phyloP scores from a whole-genome alignment of 2,113 vertebrate species.

The Ardeotis arabs region DNA sequence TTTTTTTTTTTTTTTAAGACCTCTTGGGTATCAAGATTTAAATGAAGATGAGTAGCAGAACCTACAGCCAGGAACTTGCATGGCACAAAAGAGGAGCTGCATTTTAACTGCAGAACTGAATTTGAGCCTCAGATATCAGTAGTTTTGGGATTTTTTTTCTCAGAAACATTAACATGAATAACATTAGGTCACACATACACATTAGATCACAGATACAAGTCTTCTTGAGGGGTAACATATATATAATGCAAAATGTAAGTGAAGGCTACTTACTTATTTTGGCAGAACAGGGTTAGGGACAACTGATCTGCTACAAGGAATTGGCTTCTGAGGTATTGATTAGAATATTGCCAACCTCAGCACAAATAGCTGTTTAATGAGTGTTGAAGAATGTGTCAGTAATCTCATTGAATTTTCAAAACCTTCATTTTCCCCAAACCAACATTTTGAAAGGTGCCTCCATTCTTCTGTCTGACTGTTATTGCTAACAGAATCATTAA shows the following conservation, averaged over 20 bases:
- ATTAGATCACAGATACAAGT: neutral
- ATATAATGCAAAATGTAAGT: neutral
- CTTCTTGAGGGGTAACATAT: neutral
- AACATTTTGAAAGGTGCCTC: accelerated
- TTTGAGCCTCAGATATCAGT: neutral
- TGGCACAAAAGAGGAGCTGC: neutral
- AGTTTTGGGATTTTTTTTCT: neutral
- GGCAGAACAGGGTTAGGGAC: neutral
- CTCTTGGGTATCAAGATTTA: neutral
- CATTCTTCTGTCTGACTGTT: neutral
- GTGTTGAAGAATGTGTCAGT: neutral
- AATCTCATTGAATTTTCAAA: neutral
- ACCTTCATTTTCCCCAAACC: neutral
- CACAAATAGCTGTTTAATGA: neutral
- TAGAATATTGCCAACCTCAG: neutral
- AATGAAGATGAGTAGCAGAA: neutral
- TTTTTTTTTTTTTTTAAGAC: neutral
- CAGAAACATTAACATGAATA: neutral
- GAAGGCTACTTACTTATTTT: neutral
- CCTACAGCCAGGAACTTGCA: neutral
- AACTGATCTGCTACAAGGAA: neutral
- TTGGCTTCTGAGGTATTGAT: neutral
- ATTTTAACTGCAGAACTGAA: neutral
- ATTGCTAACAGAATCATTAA: neutral
- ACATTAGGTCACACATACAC: neutral